Conservation (phyloP, 2,888 invertebrate genomes). For the Minunthozetes semirufus region DNA sequence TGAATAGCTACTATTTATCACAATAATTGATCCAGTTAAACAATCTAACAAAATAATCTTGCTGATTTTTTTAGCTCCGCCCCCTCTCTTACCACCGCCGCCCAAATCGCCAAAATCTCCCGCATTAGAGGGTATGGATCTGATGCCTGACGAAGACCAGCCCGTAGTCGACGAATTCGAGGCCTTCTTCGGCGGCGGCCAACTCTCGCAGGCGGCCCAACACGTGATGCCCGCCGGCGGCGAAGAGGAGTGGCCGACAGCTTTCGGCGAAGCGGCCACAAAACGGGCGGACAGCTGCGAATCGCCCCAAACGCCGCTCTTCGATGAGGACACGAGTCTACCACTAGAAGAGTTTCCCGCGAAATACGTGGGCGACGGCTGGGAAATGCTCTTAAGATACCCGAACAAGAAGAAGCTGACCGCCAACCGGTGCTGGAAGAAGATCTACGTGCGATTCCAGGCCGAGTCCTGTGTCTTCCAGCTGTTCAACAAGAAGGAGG, state of each 20-base stretch:
- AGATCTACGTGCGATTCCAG: constrained; percentile 72
- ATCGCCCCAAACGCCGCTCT: constrained; percentile 83
- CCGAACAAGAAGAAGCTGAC: constrained; percentile 95
- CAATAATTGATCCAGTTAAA: too few species aligned
- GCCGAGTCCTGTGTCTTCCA: constrained; percentile 71
- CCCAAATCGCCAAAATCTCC: constrained; percentile 50
- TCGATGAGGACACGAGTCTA: constrained; percentile 84
- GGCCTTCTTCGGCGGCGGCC: constrained; percentile 31
- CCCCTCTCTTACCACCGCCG: constrained; percentile 70
- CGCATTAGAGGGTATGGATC: background rate
- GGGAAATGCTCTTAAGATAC: constrained; percentile 93
- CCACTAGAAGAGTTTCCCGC: constrained; percentile 87
- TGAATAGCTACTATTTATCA: too few species aligned
- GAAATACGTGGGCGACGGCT: constrained; percentile 72
- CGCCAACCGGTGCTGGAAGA: constrained; percentile 81
- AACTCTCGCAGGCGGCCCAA: constrained; percentile 12
- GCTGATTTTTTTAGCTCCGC: constrained; percentile 51
- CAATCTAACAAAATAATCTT: too few species aligned
- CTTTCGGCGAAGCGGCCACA: constrained; percentile 48
- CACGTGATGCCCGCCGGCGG: background rate
- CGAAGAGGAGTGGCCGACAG: constrained; percentile 40
- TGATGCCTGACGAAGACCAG: constrained; percentile 1
- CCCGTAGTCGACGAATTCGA: constrained; percentile 37
- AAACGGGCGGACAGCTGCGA: constrained; percentile 58
- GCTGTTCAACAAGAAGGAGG: constrained; percentile 69